Evolutionary conservation across 2,888 invertebrate genomes (phyloP).

Genomic region (Hypolimnas misippus): DNA sequence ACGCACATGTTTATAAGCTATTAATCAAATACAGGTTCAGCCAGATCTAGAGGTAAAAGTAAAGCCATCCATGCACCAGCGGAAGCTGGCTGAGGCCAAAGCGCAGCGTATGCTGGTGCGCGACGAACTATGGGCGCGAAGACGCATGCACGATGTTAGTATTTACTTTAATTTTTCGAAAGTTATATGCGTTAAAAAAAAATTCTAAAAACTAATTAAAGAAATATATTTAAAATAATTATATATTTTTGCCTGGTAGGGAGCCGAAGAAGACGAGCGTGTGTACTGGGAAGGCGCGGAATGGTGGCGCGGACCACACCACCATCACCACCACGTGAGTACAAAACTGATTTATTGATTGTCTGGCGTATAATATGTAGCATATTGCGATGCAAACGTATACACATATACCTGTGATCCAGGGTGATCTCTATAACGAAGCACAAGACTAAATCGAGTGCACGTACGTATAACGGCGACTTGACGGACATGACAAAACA

Average conservation of each 20-base stretch:
- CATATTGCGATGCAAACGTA: too few relatives aligned
- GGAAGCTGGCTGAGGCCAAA: constrained; percentile 93
- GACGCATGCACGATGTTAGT: constrained; percentile 85
- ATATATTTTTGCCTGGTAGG: constrained; percentile 48
- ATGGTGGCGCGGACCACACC: constrained; percentile 74
- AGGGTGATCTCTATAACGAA: too few relatives aligned
- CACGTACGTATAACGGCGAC: too few relatives aligned
- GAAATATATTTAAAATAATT: neutral
- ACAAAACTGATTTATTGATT: neutral
- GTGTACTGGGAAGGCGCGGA: constrained; percentile 94
- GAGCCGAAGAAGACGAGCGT: constrained; percentile 91
- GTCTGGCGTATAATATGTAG: too few relatives aligned
- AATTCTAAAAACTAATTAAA: neutral
- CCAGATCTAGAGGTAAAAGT: constrained; percentile 98
- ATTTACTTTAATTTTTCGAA: too few relatives aligned
- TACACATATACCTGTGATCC: too few relatives aligned
- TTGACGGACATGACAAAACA: constrained; percentile 9
- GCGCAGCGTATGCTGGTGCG: constrained; percentile 90
- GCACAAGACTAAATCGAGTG: too few relatives aligned
- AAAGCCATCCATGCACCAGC: constrained; percentile 93
- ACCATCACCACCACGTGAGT: constrained; percentile 67
- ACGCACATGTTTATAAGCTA: neutral
- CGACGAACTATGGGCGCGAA: constrained; percentile 87
- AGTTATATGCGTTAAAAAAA: too few relatives aligned
- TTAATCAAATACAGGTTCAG: constrained; percentile 71